Conservation (phyloP, 2,888 invertebrate genomes). For the Cephus pygmeus region DNA sequence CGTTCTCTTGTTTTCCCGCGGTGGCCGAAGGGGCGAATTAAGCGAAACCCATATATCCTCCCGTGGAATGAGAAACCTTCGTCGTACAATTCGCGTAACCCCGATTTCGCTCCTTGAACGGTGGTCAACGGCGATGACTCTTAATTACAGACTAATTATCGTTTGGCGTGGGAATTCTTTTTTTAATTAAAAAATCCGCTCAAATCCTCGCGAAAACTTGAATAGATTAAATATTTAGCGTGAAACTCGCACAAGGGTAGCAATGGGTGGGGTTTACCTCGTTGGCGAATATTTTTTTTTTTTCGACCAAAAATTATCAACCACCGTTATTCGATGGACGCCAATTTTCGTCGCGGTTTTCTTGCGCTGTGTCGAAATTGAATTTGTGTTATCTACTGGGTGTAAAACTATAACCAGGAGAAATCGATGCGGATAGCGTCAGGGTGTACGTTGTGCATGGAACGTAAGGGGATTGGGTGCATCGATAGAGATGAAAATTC, state of each 20-base stretch:
- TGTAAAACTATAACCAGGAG: not conserved
- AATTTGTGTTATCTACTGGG: not conserved
- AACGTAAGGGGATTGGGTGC: not conserved
- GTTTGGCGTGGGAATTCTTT: not conserved
- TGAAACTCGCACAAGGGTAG: not conserved
- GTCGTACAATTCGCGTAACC: not conserved
- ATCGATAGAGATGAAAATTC: not conserved
- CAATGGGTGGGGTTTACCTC: no score
- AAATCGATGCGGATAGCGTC: not conserved
- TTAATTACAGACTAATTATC: not conserved
- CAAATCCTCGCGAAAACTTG: not conserved
- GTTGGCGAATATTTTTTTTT: not conserved
- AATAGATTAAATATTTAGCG: not conserved
- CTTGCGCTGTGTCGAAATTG: not conserved
- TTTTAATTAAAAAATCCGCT: not conserved
- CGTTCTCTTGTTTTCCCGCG: not conserved
- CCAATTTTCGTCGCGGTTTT: not conserved
- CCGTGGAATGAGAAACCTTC: not conserved
- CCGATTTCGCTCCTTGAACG: not conserved
- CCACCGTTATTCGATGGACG: not conserved
- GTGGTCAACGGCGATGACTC: not conserved
- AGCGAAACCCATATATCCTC: not conserved
- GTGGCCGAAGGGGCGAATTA: not conserved
- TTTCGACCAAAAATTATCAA: not conserved
- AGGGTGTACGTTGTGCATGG: not conserved